Base-by-base conservation (phyloP, 53 echinoderm and acorn worm species). In the Henricia sp. region DNA sequence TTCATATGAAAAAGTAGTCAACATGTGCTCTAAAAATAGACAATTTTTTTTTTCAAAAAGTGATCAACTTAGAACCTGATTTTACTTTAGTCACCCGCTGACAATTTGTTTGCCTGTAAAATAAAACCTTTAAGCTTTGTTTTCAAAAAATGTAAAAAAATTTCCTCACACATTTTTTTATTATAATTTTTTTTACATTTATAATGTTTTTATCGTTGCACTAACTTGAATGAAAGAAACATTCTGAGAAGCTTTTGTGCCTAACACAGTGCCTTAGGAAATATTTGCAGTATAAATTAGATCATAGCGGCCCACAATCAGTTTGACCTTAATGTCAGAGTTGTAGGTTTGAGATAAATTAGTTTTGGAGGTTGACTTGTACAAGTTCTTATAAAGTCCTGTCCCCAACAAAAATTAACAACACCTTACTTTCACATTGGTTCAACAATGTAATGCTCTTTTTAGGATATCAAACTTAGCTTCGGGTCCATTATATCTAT, bases 161-260 rank as follows among this genome's bases (percentile, higher is more conserved):
- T 58, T 62, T 62, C 63, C 63, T 62, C 63, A 62, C 63, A 62
- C 63, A 62, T 58, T 62, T 62, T 51, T 62, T 62, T 62, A 62
- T 62, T 62, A 62, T 27, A 62, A 23, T 62, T 62, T 62, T 62
- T 28, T 62, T 62, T 62, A 62, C 24, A 62, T 62, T 62, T 62
- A 62, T 59, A 59, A 59, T 62, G 63, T 62, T 62, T n/a, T 62
- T 62, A 62, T 62, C 63, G 63, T 62, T 9, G 28, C 63, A 62
- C 63, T 62, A 62, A 62, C 63, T 62, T 62, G 63, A 62, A 62
- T 62, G 63, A 62, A 62, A 62, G 63, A 62, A 62, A 62, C 63
- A 62, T 62, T n/a, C 63, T 62, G 63, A 63, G 63, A 63, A 63
- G 63, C 63, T 63, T 63, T 63, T 63, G 63, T 63, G 63, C 63